Evolutionary conservation across 2,888 invertebrate species (phyloP).

Genomic region (Cepaea hortensis): DNA sequence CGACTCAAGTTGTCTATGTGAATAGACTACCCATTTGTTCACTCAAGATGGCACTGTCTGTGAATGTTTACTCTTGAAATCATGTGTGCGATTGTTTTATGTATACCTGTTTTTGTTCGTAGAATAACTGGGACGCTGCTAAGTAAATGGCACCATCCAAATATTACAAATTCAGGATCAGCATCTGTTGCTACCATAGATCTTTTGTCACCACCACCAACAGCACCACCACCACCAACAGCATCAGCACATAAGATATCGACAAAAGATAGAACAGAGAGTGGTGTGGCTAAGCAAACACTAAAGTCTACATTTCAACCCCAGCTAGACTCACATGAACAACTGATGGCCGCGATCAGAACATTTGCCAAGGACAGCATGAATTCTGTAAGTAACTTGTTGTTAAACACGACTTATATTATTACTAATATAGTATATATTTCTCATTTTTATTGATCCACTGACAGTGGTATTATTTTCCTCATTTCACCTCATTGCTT

Average conservation of each 20-base stretch:
- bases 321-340: constrained; percentile 81
- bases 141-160: background rate
- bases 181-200: constrained; percentile 5
- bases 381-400: constrained; percentile 63
- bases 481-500: background rate
- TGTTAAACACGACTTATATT: background rate
- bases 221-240: no score
- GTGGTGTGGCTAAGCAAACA: constrained; percentile 47
- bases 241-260: constrained; percentile 42
- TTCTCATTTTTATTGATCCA: background rate
- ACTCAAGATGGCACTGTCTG: no score
- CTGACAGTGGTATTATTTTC: background rate
- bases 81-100: no score
- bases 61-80: no score
- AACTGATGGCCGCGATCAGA: constrained; percentile 84
- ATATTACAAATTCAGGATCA: constrained; percentile 35
- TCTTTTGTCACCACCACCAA: constrained; percentile 50
- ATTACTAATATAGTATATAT: background rate
- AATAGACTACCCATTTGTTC: no score
- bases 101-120: background rate
- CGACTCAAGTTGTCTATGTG: no score
- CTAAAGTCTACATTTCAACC: constrained; percentile 58
- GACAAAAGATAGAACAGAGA: constrained; percentile 1
- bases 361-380: constrained; percentile 79
- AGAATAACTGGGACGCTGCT: background rate